phyloP scores from a whole-genome alignment of 2,797 vertebrate genomes.

The Holocentrus rufus region DNA sequence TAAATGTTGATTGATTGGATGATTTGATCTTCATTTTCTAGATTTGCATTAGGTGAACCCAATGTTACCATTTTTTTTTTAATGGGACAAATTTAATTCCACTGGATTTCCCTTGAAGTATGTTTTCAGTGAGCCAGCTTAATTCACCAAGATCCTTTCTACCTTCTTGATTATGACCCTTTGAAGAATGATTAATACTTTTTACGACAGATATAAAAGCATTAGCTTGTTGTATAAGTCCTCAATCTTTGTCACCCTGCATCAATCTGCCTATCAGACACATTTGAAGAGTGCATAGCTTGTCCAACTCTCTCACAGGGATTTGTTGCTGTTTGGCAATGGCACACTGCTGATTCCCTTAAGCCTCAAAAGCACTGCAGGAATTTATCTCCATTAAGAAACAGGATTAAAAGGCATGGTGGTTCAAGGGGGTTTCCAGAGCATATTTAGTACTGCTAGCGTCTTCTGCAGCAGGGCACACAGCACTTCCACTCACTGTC shows the following conservation, averaged over 20 bases:
- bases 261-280: conserved; percentile 55
- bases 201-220: background rate
- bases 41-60: background rate
- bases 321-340: conserved; percentile 74
- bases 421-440: conserved; percentile 66
- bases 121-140: background rate
- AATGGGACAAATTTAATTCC: background rate
- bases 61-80: background rate
- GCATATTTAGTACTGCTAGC: conserved; percentile 40
- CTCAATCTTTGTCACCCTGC: conserved; percentile 36
- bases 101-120: background rate
- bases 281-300: conserved; percentile 65
- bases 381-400: conserved; percentile 79
- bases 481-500: conserved; percentile 57
- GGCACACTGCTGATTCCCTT: conserved; percentile 62
- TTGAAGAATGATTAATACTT: background rate
- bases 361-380: conserved; percentile 72
- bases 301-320: conserved; percentile 60
- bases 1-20: too few relatives aligned
- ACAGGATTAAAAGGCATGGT: conserved; percentile 74
- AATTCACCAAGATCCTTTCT: background rate
- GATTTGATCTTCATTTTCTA: too few relatives aligned
- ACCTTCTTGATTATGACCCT: conserved; percentile 1
- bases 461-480: conserved; percentile 33
- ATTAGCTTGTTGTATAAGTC: conserved; percentile 25